Base-by-base conservation (phyloP, 2,888 invertebrate species). In the Nycteola revayana region DNA sequence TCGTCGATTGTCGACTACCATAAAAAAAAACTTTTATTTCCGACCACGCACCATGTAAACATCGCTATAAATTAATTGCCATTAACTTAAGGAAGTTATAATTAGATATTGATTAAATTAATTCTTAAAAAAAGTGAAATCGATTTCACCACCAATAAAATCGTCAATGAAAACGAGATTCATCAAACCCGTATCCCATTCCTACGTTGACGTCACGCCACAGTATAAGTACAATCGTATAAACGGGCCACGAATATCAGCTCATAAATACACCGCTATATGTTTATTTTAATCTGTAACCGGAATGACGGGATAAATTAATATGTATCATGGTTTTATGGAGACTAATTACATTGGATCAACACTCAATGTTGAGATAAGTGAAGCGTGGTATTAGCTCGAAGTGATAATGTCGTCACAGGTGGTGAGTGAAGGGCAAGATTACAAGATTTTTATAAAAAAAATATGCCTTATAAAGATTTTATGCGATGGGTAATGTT, bases 291-390 rank as follows among this genome's bases (percentile, higher is more conserved):
- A 37, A 27, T 24, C 31, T 35, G 30, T 44, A 37, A 58, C 46
- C 50, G 34, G 60, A 45, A 39, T 38, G 43, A 49, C 52, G 36
- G 42, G 44, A 31, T 53, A 61, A 69, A 75, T 77, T 69, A 70
- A 72, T 65, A 73, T 72, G 69, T 78, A 79, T 81, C 77, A 63
- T 40, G 36, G 55, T 56, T 71, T 68, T 64, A 71, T 66, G 53
- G 60, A 54, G 54, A 66, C 72, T 72, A 79, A 78, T 81, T 77
- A 75, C 63, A 65, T 66, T 49, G 58, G 41, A 68, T 58, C 59
- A 30, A 35, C 47, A 44, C 43, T 42, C 10, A 37, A 45, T 24
- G 32, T 36, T 36, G 11, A 48, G 57, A 62, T 62, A 56, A 52
- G 30, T 28, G 20, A 41, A 45, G 34, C 37, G 48, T 42, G 28